These are phyloP conservation scores for Progne subis DNA, from an alignment of 2,113 vertebrate genomes.

Conservation along the genomic window DNA sequence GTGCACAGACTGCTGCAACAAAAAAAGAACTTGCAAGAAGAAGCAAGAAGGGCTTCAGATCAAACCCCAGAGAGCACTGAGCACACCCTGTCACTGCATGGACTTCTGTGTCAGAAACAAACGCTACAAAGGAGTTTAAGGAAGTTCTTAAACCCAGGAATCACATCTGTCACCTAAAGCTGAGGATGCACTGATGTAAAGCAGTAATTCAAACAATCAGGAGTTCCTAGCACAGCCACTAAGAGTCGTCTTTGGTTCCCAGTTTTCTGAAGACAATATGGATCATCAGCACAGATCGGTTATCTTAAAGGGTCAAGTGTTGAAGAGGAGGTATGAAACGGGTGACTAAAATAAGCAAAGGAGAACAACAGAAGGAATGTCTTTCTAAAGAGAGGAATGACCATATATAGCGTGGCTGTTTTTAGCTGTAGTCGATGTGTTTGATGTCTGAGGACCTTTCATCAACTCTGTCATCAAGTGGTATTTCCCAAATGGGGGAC, in stretches of 20 bases:
- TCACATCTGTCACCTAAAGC: neutral
- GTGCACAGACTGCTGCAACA: neutral
- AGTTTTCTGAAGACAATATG: neutral
- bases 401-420: conserved; percentile 35
- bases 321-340: conserved; percentile 64
- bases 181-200: neutral
- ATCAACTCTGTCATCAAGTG: conserved; percentile 31
- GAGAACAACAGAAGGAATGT: conserved; percentile 57
- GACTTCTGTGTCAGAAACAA: neutral
- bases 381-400: conserved; percentile 28
- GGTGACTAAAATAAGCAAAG: conserved; percentile 50
- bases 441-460: conserved; percentile 52
- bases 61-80: neutral
- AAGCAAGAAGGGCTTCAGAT: conserved; percentile 2
- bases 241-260: neutral
- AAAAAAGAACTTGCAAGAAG: neutral
- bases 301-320: conserved; percentile 57
- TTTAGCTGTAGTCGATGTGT: neutral
- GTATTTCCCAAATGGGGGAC: conserved; percentile 36
- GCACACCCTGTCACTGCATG: neutral
- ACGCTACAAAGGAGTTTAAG: neutral
- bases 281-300: conserved; percentile 52
- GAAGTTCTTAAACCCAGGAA: neutral
- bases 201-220: neutral
- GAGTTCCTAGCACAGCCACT: neutral